These are phyloP conservation scores for Pantherophis vulpinus DNA, from an alignment of 2,797 vertebrate species.

Conservation along the genomic window DNA sequence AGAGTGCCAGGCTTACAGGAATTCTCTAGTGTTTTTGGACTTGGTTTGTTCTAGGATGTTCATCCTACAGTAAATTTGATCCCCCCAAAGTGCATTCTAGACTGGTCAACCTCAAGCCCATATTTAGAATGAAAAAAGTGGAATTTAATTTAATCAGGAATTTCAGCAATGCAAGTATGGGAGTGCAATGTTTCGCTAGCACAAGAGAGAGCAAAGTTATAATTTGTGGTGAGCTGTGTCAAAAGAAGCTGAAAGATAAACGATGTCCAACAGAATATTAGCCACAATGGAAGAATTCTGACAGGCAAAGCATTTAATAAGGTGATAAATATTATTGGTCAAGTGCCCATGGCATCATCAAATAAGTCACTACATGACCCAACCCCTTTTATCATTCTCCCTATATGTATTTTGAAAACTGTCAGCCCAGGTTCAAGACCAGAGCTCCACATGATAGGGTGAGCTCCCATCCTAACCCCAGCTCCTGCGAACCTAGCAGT, in stretches of 20 bases:
- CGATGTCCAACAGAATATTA: background rate
- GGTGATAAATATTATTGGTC: background rate
- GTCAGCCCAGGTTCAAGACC: background rate
- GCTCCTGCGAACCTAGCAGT: background rate
- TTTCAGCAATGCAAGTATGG: background rate
- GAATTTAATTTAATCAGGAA: background rate
- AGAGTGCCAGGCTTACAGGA: background rate
- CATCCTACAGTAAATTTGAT: background rate
- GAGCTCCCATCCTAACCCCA: background rate
- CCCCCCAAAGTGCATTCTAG: background rate
- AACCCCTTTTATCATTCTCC: background rate
- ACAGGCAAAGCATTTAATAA: background rate
- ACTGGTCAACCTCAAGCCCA: background rate
- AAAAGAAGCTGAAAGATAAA: background rate
- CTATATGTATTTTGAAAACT: background rate
- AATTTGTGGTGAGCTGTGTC: background rate
- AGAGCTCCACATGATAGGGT: background rate
- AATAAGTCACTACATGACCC: background rate
- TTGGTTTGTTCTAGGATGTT: background rate
- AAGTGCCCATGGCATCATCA: background rate
- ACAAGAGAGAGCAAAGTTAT: background rate
- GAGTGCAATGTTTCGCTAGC: background rate
- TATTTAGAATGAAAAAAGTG: background rate
- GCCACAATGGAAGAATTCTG: background rate
- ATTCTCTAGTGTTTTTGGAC: background rate